Conservation (phyloP, 2,113 vertebrate species). For the Dendrocopos noguchii region DNA sequence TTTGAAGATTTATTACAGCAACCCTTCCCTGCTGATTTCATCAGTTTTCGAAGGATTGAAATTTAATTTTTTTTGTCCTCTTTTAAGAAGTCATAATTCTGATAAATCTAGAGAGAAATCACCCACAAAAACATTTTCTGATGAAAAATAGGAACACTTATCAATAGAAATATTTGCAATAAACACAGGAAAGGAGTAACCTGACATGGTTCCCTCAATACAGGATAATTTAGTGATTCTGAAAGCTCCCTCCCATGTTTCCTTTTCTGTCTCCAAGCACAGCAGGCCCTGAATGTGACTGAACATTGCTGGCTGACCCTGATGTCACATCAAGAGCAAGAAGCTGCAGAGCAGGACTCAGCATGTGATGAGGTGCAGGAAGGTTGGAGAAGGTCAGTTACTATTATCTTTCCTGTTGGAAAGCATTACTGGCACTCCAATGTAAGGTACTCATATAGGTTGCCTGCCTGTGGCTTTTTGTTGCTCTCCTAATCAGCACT, state of each 20-base stretch:
- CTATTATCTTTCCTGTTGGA: background rate
- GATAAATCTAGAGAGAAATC: background rate
- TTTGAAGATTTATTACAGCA: constrained; percentile 19
- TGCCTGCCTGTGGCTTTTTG: background rate
- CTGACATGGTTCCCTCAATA: background rate
- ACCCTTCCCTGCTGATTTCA: constrained; percentile 1
- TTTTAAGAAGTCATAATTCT: background rate
- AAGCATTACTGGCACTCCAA: background rate
- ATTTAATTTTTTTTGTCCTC: background rate
- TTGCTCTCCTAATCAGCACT: background rate
- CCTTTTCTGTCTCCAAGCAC: background rate
- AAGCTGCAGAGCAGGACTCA: background rate
- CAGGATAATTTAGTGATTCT: background rate
- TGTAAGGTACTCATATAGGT: background rate
- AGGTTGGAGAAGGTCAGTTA: background rate
- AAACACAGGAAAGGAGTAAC: background rate
- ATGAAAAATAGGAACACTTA: background rate
- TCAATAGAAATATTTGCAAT: background rate
- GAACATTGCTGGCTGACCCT: background rate
- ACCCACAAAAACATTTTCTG: background rate
- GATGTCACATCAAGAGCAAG: background rate
- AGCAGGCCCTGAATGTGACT: background rate
- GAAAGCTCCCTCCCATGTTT: background rate
- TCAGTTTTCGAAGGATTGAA: background rate
- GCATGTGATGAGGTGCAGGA: background rate